phyloP scores from a whole-genome alignment of 2,797 vertebrate species.

The Diglossa cyanea region DNA sequence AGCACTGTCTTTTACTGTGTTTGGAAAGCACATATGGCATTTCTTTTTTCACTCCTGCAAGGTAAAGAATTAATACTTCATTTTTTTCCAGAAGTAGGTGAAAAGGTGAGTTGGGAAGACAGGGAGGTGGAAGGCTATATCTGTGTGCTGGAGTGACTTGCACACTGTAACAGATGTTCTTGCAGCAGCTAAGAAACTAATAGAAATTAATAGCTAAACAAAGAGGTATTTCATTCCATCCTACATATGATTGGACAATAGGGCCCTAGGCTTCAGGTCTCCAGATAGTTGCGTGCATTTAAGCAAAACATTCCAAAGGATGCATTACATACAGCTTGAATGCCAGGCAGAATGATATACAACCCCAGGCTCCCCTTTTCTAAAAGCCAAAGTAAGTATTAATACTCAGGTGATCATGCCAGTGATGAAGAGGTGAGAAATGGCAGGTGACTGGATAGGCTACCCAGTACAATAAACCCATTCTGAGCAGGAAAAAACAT shows the following conservation, averaged over 20 bases:
- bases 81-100: neutral
- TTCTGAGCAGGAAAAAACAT: neutral
- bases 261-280: neutral
- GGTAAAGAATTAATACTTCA: neutral
- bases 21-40: neutral
- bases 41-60: neutral
- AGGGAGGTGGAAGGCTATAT: neutral
- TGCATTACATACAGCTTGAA: constrained; percentile 15
- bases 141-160: neutral
- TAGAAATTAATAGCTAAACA: constrained; percentile 39
- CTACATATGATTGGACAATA: constrained; percentile 7
- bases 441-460: neutral
- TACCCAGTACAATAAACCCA: neutral
- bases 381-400: neutral
- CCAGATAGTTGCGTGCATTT: neutral
- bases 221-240: constrained; percentile 38
- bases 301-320: constrained; percentile 36
- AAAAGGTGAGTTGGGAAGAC: neutral
- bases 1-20: neutral
- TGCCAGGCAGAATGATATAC: neutral
- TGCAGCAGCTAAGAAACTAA: constrained; percentile 46
- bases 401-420: neutral
- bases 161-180: constrained; percentile 33
- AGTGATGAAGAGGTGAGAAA: neutral
- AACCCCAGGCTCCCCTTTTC: neutral